Base-by-base conservation (phyloP, 2,888 invertebrate species). In the Timema cristinae region DNA sequence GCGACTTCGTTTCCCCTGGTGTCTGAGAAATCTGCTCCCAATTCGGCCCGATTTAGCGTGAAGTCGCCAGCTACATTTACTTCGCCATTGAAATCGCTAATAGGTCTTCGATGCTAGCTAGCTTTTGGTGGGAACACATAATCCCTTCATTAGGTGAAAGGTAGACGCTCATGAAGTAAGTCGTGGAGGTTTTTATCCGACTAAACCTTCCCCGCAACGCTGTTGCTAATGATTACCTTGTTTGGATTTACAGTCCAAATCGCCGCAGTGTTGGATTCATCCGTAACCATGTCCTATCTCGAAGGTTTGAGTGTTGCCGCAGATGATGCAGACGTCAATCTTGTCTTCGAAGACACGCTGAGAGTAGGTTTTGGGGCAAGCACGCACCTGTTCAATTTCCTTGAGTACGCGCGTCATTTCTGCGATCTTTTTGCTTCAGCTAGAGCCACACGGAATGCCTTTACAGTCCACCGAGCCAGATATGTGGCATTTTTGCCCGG, bases 231-330 rank as follows among this genome's bases (percentile, higher is more conserved):
- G 52, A 11, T 52, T 52, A 52, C 52, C 11, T 52, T 52, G 52
- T 52, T 52, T 52, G 52, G 52, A 11, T 11, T 52, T 52, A 52
- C 52, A 52, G 52, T 52, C 52, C 52, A 52, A 11, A 52, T 52
- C 11, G 52, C 52, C 11, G 52, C 52, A 9, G 11, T 52, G 52
- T 52, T 52, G 52, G 52, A 10, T n/a, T n/a, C n/a, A n/a, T n/a
- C n/a, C n/a, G n/a, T n/a, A n/a, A n/a, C n/a, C n/a, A n/a, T n/a
- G 52, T 52, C 11, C 11, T 52, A 11, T 52, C 52, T 52, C 52
- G 52, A 52, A 52, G 52, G 52, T 52, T 52, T 52, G 52, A 52
- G 52, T 52, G 52, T 52, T 52, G 52, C 52, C 11, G 52, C 52
- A 52, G 52, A 52, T 52, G 52, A 52, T 52, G 11, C 52, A 52